These are phyloP conservation scores for Montipora capitata DNA, from an alignment of 92 coral and sea anemone species.

Conservation along the genomic window DNA sequence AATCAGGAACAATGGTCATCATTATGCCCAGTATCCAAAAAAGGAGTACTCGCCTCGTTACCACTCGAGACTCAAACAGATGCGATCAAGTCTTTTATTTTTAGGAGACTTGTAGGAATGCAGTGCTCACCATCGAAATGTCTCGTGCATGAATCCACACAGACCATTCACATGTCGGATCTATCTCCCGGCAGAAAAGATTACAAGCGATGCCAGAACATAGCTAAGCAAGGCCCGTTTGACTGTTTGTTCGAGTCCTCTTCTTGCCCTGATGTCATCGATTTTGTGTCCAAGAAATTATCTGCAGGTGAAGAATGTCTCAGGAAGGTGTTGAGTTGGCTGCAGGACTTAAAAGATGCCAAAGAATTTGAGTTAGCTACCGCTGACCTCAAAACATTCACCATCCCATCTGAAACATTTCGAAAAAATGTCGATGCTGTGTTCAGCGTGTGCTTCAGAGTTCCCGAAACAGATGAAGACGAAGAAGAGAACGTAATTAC, in stretches of 20 bases:
- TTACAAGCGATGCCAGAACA: too few relatives aligned
- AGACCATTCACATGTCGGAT: neutral
- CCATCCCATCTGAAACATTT: too few relatives aligned
- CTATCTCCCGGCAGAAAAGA: neutral
- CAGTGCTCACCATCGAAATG: neutral
- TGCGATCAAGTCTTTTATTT: too few relatives aligned
- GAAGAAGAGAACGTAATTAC: too few relatives aligned
- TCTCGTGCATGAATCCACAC: neutral
- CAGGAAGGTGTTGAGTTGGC: neutral
- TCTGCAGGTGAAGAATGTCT: too few relatives aligned
- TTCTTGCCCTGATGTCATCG: too few relatives aligned
- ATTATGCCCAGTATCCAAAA: neutral
- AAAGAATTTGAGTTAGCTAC: too few relatives aligned
- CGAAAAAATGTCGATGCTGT: neutral
- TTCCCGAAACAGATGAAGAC: constrained; percentile 4
- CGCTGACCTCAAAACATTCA: neutral
- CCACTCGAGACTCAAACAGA: neutral
- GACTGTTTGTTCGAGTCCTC: neutral
- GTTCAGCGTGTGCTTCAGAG: neutral
- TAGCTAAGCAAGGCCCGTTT: neutral
- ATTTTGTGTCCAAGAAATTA: neutral
- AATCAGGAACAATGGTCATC: neutral
- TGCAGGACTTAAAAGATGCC: neutral
- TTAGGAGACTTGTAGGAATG: too few relatives aligned
- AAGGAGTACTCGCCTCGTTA: neutral